A percentile compares a stretch with the other conserved stretches of the same genome.
Conservation (phyloP, 2,113 vertebrate genomes). For the Micronycteris hirsuta region DNA sequence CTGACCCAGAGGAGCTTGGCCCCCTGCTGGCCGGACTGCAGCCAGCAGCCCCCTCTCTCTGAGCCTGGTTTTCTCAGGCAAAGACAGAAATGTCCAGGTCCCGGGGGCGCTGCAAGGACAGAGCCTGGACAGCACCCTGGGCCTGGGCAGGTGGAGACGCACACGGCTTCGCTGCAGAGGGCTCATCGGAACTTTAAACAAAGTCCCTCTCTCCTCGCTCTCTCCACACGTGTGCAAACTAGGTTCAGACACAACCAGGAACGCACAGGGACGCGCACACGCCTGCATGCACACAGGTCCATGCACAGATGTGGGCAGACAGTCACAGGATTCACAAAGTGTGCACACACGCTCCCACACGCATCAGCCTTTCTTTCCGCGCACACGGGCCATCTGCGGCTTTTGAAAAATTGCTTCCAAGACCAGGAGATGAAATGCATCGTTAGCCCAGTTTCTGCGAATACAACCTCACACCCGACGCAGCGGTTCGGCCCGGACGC, state of each 20-base stretch:
- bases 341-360: fast-evolving
- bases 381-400: not conserved
- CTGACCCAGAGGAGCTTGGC: not conserved
- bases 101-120: fast-evolving
- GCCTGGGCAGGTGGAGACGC: not conserved
- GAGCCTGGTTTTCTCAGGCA: not conserved
- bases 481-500: fast-evolving
- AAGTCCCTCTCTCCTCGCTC: too few species aligned
- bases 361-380: fast-evolving
- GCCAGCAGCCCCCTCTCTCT: fast-evolving
- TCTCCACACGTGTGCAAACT: not conserved
- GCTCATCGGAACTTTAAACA: fast-evolving
- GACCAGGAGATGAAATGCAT: not conserved
- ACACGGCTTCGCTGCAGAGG: fast-evolving
- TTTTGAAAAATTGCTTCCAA: not conserved
- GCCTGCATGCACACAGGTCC: not conserved
- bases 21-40: not conserved
- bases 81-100: fast-evolving
- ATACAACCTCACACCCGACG: fast-evolving
- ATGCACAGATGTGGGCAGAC: fast-evolving
- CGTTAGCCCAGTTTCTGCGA: not conserved
- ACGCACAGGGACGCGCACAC: not conserved
- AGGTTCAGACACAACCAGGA: not conserved
- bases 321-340: not conserved
- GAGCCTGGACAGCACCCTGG: fast-evolving